Conservation (phyloP, 2,113 vertebrate genomes). For the Alces alces region DNA sequence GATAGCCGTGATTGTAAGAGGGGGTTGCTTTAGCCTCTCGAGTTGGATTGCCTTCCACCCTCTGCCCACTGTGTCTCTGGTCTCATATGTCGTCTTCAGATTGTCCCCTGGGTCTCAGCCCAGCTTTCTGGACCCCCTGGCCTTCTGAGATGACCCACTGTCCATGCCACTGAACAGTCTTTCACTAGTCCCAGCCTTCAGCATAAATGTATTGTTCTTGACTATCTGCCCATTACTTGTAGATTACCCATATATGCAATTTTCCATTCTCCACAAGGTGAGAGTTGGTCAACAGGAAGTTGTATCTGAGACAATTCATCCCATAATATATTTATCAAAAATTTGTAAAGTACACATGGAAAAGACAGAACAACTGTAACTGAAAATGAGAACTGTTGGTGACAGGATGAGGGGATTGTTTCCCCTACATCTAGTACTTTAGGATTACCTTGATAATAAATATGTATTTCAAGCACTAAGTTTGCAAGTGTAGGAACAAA, state of each 20-base stretch:
- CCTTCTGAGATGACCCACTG: neutral
- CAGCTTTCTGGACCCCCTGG: neutral
- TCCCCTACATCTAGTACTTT: neutral
- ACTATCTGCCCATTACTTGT: neutral
- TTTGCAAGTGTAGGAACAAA: slow-evolving; percentile 21
- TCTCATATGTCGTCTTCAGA: neutral
- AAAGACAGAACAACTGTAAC: neutral
- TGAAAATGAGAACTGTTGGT: neutral
- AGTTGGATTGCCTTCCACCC: neutral
- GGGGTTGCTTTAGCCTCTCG: neutral
- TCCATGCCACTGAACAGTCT: neutral
- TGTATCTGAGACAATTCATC: neutral
- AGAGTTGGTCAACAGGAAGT: neutral
- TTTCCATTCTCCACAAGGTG: neutral
- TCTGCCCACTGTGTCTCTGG: neutral
- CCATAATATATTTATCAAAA: neutral
- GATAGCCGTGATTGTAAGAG: neutral
- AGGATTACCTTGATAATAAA: neutral
- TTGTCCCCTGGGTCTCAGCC: neutral
- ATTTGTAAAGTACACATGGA: neutral
- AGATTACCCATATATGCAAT: neutral
- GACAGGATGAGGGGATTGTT: neutral
- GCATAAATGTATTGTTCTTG: neutral
- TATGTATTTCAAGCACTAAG: neutral
- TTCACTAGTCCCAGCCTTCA: neutral